phyloP scores from a whole-genome alignment of 2,888 invertebrate genomes.

The Helleia helle region DNA sequence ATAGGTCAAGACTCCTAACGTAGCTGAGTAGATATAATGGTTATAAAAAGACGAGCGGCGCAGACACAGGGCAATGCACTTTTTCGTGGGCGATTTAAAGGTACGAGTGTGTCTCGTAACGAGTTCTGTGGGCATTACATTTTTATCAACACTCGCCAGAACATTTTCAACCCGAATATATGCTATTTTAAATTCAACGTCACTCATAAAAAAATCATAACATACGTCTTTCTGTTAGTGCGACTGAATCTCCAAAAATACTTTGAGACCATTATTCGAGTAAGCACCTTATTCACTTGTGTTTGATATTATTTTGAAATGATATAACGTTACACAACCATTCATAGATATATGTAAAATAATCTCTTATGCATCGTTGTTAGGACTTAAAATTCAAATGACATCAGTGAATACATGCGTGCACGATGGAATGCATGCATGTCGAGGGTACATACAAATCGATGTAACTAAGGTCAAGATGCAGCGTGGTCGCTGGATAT shows the following conservation, averaged over 20 bases:
- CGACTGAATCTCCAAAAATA: constrained; percentile 2
- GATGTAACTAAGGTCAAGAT: constrained; percentile 33
- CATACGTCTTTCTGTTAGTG: constrained; percentile 12
- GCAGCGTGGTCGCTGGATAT: not conserved
- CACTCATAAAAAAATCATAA: not conserved
- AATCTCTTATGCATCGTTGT: constrained; percentile 15
- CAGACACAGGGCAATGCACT: constrained; percentile 58
- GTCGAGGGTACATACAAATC: constrained; percentile 25
- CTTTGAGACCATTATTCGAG: constrained; percentile 10
- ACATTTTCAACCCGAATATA: constrained; percentile 22
- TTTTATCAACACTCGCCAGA: constrained; percentile 22
- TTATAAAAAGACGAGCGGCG: constrained; percentile 38
- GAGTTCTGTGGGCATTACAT: constrained; percentile 45
- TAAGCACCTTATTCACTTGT: constrained; percentile 18
- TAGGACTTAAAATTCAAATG: constrained; percentile 20
- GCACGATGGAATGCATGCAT: constrained; percentile 26
- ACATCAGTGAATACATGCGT: constrained; percentile 20
- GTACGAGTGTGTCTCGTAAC: constrained; percentile 38
- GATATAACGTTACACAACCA: constrained; percentile 15
- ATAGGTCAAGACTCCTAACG: constrained; percentile 68
- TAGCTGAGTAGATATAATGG: constrained; percentile 47
- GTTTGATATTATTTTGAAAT: constrained; percentile 20
- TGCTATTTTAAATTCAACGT: constrained; percentile 7
- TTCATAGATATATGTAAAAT: constrained; percentile 7
- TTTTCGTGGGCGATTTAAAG: constrained; percentile 54